Conservation (phyloP, 1,140 invertebrate species). For the Aphaenogaster rudis region DNA sequence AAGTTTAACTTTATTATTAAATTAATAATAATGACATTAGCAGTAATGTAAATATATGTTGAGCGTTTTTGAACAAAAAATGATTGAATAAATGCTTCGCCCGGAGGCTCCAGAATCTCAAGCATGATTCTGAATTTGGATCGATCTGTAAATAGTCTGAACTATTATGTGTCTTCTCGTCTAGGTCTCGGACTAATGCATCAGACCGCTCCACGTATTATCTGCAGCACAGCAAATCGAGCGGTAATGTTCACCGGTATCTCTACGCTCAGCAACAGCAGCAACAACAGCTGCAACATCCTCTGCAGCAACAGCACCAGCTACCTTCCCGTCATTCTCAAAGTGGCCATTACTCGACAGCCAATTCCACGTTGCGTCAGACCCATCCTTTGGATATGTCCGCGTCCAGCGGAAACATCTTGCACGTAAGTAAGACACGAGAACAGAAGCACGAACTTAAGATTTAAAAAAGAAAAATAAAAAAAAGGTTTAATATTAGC, state of each 20-base stretch:
- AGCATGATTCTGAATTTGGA: neutral
- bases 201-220: slow-evolving; percentile 80
- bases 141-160: slow-evolving; percentile 5
- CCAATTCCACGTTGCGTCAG: slow-evolving; percentile 80
- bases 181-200: slow-evolving; percentile 82
- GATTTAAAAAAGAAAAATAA: neutral
- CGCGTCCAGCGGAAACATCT: slow-evolving; percentile 90
- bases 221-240: slow-evolving; percentile 89
- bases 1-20: neutral
- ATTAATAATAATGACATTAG: neutral
- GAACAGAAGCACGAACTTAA: neutral
- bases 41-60: neutral
- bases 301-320: slow-evolving; percentile 79
- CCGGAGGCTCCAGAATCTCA: neutral
- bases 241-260: slow-evolving; percentile 88
- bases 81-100: neutral
- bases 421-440: slow-evolving; percentile 87
- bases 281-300: slow-evolving; percentile 78
- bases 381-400: slow-evolving; percentile 88
- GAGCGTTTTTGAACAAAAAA: neutral
- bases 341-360: slow-evolving; percentile 82
- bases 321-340: slow-evolving; percentile 82
- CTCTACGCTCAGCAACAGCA: slow-evolving; percentile 85
- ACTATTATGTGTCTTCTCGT: slow-evolving; percentile 78
- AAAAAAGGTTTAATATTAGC: neutral